These are phyloP conservation scores for Castor canadensis DNA, from an alignment of 2,113 vertebrate species.

Conservation along the genomic window DNA sequence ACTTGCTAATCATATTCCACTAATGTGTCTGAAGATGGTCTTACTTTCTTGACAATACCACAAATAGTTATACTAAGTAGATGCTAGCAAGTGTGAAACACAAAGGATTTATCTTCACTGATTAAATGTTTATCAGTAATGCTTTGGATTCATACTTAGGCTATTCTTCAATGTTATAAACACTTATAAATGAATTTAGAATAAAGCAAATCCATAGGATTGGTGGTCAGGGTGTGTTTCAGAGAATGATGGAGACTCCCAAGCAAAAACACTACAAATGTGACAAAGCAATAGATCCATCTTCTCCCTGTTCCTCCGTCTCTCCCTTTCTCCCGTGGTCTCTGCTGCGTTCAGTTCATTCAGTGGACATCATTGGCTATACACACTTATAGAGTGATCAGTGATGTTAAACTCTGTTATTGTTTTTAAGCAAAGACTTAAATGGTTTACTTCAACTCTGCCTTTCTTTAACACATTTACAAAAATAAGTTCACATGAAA, in stretches of 20 bases:
- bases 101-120: neutral
- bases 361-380: neutral
- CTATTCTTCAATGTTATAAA: neutral
- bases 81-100: neutral
- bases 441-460: constrained; percentile 64
- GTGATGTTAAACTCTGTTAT: neutral
- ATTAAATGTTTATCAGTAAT: neutral
- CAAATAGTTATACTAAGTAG: neutral
- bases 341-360: neutral
- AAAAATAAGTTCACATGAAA: constrained; percentile 72
- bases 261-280: neutral
- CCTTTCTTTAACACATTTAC: constrained; percentile 75
- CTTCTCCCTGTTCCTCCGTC: neutral
- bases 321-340: neutral
- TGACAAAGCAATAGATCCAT: neutral
- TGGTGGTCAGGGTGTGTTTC: neutral
- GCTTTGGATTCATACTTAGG: neutral
- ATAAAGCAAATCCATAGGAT: neutral
- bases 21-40: neutral
- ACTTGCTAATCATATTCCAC: neutral
- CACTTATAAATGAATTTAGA: neutral
- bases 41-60: neutral
- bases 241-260: neutral
- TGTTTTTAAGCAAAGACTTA: constrained; percentile 21
- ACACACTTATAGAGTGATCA: neutral